A percentile compares a stretch with the other conserved stretches of the same genome.
Evolutionary conservation across 1,140 invertebrate species (phyloP).

Genomic region (Eubasilissa regina): DNA sequence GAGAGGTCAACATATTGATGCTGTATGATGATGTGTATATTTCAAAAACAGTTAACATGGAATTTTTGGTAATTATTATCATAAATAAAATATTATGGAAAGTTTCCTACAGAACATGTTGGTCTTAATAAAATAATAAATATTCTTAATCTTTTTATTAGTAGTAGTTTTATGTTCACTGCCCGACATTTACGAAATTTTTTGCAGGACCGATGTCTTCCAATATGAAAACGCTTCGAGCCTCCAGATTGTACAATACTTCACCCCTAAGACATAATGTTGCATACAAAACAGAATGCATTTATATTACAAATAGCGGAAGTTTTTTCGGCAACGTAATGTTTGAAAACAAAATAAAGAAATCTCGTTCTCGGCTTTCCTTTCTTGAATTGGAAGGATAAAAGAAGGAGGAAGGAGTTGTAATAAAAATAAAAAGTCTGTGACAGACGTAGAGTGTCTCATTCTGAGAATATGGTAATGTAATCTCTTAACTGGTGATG

Average conservation of each 20-base stretch:
- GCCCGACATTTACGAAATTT: too few species aligned
- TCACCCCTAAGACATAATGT: conserved; percentile 31
- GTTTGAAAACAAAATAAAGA: conserved; percentile 38
- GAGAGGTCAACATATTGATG: too few species aligned
- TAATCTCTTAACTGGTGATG: conserved; percentile 58
- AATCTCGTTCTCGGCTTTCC: conserved; percentile 43
- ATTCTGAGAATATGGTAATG: conserved; percentile 61
- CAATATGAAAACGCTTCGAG: conserved; percentile 24
- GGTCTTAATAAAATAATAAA: too few species aligned
- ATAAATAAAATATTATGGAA: too few species aligned
- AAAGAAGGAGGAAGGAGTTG: conserved; percentile 38
- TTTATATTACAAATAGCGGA: conserved; percentile 25
- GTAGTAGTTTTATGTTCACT: too few species aligned
- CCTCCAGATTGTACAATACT: not conserved
- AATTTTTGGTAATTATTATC: too few species aligned
- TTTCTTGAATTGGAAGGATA: conserved; percentile 49
- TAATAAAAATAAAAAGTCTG: conserved; percentile 55
- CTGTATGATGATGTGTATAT: too few species aligned
- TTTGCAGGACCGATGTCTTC: not conserved
- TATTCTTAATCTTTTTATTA: too few species aligned
- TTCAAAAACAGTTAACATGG: too few species aligned
- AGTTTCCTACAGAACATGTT: too few species aligned
- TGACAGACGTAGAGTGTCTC: conserved; percentile 57
- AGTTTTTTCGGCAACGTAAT: conserved; percentile 29
- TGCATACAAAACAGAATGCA: conserved; percentile 47